phyloP scores from a whole-genome alignment of 2,888 invertebrate genomes.

The Bombyx huttoni region DNA sequence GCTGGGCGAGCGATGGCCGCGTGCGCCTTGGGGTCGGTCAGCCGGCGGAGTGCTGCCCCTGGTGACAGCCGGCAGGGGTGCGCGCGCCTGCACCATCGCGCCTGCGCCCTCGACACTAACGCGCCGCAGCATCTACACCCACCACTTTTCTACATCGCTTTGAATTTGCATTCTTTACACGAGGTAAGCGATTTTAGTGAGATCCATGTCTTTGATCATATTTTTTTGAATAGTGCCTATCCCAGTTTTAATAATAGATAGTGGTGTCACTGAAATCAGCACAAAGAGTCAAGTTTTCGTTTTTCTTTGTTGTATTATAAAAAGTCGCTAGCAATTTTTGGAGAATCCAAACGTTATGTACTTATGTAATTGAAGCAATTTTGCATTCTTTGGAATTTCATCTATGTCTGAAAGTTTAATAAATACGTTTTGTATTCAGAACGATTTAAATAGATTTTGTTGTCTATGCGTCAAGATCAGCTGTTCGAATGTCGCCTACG shows the following conservation, averaged over 20 bases:
- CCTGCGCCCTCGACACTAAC: slow-evolving; percentile 31
- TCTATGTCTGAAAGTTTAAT: background rate
- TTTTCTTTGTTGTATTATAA: too few relatives aligned
- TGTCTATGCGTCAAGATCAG: slow-evolving; percentile 26
- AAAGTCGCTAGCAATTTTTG: too few relatives aligned
- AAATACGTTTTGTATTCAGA: background rate
- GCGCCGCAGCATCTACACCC: slow-evolving; percentile 15
- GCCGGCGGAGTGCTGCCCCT: slow-evolving; percentile 57
- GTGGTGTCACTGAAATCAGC: too few relatives aligned
- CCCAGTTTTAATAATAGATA: background rate
- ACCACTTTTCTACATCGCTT: slow-evolving; percentile 8
- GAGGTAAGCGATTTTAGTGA: slow-evolving; percentile 19
- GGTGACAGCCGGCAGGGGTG: slow-evolving; percentile 39
- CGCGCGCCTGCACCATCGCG: slow-evolving; percentile 53
- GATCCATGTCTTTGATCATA: background rate
- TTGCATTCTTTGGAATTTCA: background rate
- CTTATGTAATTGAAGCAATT: too few relatives aligned
- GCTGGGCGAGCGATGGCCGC: slow-evolving; percentile 53
- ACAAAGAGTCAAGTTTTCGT: too few relatives aligned
- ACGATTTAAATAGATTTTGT: background rate
- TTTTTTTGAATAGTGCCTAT: background rate
- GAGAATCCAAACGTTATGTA: too few relatives aligned
- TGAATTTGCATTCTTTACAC: slow-evolving; percentile 21
- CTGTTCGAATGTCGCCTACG: slow-evolving; percentile 37
- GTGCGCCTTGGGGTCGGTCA: slow-evolving; percentile 56